Conservation (phyloP, 2,113 vertebrate genomes). For the Aviceda subcristata region DNA sequence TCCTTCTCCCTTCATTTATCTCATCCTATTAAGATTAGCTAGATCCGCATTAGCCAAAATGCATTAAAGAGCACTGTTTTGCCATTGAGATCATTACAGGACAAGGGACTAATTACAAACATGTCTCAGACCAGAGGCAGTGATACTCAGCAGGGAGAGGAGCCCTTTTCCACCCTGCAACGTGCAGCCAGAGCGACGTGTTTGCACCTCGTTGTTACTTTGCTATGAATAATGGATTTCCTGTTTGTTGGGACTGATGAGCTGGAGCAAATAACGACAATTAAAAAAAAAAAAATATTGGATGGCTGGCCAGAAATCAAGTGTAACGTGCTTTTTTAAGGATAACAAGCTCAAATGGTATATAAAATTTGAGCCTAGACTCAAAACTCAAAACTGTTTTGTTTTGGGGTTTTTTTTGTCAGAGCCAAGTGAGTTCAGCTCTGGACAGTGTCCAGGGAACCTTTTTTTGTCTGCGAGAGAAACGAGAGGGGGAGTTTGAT, state of each 20-base stretch:
- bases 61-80: neutral
- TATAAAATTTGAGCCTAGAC: neutral
- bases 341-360: neutral
- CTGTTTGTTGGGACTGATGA: neutral
- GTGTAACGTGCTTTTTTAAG: neutral
- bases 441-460: neutral
- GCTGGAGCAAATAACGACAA: neutral
- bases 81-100: neutral
- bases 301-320: neutral
- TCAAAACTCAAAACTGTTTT: no score
- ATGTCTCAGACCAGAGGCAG: neutral
- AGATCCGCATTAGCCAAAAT: neutral
- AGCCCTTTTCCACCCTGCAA: neutral
- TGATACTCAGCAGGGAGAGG: neutral
- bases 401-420: neutral
- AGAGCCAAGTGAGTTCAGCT: neutral
- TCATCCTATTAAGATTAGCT: neutral
- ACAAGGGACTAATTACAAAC: neutral
- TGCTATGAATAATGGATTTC: neutral
- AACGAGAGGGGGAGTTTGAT: neutral
- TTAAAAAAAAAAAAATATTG: neutral
- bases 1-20: neutral
- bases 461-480: neutral
- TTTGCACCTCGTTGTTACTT: neutral
- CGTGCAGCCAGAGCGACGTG: fast-evolving